Base-by-base conservation (phyloP, 2,888 invertebrate genomes). In the Clitarchus hookeri region DNA sequence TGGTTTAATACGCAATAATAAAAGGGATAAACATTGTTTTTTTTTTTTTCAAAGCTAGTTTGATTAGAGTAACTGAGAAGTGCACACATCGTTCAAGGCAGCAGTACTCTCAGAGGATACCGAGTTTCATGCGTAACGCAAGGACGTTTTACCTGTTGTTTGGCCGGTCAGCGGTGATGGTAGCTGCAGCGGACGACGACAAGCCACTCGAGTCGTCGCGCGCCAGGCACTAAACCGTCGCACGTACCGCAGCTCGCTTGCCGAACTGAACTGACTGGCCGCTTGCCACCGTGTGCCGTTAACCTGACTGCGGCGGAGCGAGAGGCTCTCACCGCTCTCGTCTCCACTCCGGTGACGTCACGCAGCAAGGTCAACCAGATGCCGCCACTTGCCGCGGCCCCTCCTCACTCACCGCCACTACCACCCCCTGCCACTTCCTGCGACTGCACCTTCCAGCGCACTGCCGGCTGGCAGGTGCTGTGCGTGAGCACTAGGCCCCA, bases 301-400 rank as follows among this genome's bases (percentile, higher is more conserved):
- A 36, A 36, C 36, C 82, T 27, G 16, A 16, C n/a, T 23, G 12
- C 19, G 19, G 65, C n/a, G n/a, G n/a, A n/a, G n/a, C n/a, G n/a
- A n/a, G 65, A 19, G 65, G n/a, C 65, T 6, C 65, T 65, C 23
- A 19, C 8, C 23, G 19, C 65, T 19, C 65, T 65, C 65, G 0
- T 8, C 65, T n/a, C 65, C 65, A 16, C 65, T 65, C 65, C 23
- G n/a, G 23, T 65, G 65, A 26, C 44, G 84, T 27, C 53, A 54
- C 53, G 84, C 84, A 12, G 84, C 84, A 48, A 54, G 48, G 84
- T 54, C 53, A 53, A 44, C 84, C 44, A 84, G 84, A 84, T 48
- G 53, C 48, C 48, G 53, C 53, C 53, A 54, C 48, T 48, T 27
- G 19, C 83, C 80, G 25, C 44, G 36, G 44, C 27, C 83, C 23